Evolutionary conservation across 2,888 invertebrate genomes (phyloP).

Genomic region (Tenthredo amoena): DNA sequence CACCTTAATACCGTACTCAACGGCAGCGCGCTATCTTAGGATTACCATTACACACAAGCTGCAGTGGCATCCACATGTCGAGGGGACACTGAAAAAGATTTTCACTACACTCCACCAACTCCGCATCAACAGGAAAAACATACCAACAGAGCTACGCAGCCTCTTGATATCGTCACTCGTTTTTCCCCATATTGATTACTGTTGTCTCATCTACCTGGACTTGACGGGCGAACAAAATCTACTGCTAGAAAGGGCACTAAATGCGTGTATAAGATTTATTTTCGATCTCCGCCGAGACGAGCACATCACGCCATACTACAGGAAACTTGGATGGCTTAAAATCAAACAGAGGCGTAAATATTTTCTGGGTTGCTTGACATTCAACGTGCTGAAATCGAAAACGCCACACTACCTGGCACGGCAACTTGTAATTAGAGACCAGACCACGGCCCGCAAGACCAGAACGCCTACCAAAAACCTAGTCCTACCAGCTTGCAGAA

Average conservation of each 20-base stretch:
- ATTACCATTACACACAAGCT: neutral
- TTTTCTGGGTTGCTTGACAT: constrained; percentile 7
- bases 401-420: neutral
- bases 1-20: neutral
- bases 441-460: neutral
- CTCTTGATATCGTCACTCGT: constrained; percentile 27
- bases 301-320: constrained; percentile 13
- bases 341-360: neutral
- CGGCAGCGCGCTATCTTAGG: neutral
- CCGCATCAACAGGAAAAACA: neutral
- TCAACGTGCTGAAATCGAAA: neutral
- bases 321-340: constrained; percentile 30
- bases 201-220: constrained; percentile 40
- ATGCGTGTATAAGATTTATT: constrained; percentile 23
- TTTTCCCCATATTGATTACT: constrained; percentile 48
- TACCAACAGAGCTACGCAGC: neutral
- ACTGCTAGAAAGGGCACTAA: neutral
- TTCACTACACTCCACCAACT: neutral
- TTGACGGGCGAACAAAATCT: constrained; percentile 10
- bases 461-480: neutral
- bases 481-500: neutral
- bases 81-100: neutral
- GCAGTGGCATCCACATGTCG: neutral
- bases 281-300: neutral
- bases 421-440: neutral